Evolutionary conservation across 2,797 vertebrate species (phyloP).

Genomic region (Anabacerthia variegaticeps): DNA sequence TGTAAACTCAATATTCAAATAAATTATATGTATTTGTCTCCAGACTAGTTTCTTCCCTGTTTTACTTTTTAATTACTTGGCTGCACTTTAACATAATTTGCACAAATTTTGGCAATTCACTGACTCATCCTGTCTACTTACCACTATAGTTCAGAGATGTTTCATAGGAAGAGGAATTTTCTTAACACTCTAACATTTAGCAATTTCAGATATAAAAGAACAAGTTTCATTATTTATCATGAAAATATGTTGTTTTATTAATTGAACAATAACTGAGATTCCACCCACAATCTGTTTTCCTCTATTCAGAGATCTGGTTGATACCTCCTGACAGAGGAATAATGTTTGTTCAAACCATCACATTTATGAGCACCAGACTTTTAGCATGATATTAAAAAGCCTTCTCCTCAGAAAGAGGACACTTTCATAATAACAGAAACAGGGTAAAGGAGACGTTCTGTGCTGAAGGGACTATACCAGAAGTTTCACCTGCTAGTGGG

Average conservation of each 20-base stretch:
- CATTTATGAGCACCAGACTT: not conserved
- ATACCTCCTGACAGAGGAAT: not conserved
- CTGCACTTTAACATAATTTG: not conserved
- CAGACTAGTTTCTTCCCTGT: not conserved
- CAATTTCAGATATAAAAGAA: not conserved
- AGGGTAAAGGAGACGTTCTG: not conserved
- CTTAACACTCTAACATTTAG: not conserved
- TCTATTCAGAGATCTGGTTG: not conserved
- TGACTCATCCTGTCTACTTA: not conserved
- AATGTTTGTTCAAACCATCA: not conserved
- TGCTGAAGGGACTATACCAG: not conserved
- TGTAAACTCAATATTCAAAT: not conserved
- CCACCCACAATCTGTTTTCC: not conserved
- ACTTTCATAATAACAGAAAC: not conserved
- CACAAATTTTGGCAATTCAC: not conserved
- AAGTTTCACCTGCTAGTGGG: not conserved
- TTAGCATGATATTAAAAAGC: not conserved
- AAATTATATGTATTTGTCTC: not conserved
- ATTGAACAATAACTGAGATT: not conserved
- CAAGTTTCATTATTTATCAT: not conserved
- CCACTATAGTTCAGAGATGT: not conserved
- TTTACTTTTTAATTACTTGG: not conserved
- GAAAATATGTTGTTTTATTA: not conserved
- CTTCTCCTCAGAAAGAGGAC: not conserved
- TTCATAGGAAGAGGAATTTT: not conserved